Evolutionary conservation across 1,140 invertebrate genomes (phyloP), one percentile per base, ranked within the genome.

Genomic region (Pseudomyrmex gracilis): DNA sequence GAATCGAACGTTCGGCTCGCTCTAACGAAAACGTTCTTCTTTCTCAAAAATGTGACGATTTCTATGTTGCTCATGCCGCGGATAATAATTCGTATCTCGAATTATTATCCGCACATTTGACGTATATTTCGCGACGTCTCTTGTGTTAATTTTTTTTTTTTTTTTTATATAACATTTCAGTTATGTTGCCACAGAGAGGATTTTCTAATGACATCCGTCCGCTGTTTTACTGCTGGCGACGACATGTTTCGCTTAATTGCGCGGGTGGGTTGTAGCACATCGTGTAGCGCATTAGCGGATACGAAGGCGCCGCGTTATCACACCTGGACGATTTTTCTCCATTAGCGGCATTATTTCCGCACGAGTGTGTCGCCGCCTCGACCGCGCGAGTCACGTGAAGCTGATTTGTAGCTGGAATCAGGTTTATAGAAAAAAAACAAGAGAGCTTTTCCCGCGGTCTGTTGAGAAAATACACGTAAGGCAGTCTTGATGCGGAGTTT

Each of bases 291-390:
- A 89, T 88, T 88, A 89, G 86, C 66, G 76, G 66, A 58, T 73
- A 77, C 87, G 84, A 68, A 89, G 84, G 87, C 86, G 88, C 74
- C 53, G 51, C 76, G 87, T 89, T 89, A 89, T 89, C 87, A 85
- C 87, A 89, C 87, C 86, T 88, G 86, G 86, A 68, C 85, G 84
- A 89, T 89, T 89, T 88, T 89, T 89, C 87, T 89, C 86, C 84
- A 89, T 89, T 89, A 89, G 86, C 43, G 86, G 86, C 77, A 86
- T 88, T 89, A 77, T 88, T 88, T 67, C 53, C 77, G 73, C 73
- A 51, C 86, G 83, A 73, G 76, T 71, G 64, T 85, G 74, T 84
- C 58, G 74, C 45, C 73, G 61, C 53, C 24, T 76, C 20, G 86
- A 82, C 74, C 80, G 71, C 86, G 71, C 83, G 76, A 80, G 66